Conservation (phyloP, 2,888 invertebrate genomes). For the Fragum sueziense region DNA sequence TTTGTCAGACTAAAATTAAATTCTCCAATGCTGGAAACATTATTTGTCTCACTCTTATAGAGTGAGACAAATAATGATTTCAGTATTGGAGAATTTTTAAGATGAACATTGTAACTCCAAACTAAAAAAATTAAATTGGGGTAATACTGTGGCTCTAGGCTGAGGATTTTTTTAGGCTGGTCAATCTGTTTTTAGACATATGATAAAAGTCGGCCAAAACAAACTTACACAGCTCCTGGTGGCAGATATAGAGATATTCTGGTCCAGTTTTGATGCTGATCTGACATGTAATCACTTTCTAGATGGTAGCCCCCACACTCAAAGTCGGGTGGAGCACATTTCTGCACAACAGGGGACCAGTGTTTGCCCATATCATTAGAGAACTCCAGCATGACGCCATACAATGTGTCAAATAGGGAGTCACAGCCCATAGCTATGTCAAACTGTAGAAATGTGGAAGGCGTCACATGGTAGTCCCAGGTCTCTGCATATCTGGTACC, state of each 20-base stretch:
- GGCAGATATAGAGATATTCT: conserved; percentile 81
- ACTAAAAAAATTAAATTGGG: too few species aligned
- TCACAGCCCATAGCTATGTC: conserved; percentile 82
- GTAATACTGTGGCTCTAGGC: too few species aligned
- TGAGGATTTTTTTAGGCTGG: too few species aligned
- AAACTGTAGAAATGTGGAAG: conserved; percentile 82
- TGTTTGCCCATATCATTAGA: conserved; percentile 81
- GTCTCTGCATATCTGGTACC: conserved; percentile 81
- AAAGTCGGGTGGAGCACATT: conserved; percentile 81
- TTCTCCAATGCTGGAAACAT: too few species aligned
- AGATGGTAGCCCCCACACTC: conserved; percentile 81
- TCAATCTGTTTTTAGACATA: too few species aligned
- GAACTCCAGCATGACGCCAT: conserved; percentile 80
- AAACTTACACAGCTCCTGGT: conserved; percentile 80
- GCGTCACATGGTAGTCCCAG: conserved; percentile 82
- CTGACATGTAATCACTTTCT: conserved; percentile 77
- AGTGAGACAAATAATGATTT: too few species aligned
- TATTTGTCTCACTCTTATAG: too few species aligned
- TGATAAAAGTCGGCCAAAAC: too few species aligned
- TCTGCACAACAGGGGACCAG: conserved; percentile 80
- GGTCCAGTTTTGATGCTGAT: conserved; percentile 81
- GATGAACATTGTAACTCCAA: too few species aligned
- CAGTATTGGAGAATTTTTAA: too few species aligned
- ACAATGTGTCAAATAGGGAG: conserved; percentile 75
- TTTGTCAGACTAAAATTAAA: too few species aligned